phyloP scores from a whole-genome alignment of 2,113 vertebrate species.

The Nansenia antarctica region DNA sequence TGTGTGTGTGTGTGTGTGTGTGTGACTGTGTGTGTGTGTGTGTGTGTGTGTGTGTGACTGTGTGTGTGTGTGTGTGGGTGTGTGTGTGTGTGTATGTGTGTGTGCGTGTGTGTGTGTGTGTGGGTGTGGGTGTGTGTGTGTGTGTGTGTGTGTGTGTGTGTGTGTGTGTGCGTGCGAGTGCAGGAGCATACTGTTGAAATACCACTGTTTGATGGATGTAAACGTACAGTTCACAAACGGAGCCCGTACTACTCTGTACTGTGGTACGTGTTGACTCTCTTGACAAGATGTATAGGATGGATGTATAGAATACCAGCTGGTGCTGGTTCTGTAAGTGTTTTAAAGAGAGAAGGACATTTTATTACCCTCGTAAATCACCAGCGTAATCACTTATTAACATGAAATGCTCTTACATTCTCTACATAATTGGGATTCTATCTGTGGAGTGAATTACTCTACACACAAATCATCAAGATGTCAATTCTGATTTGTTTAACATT shows the following conservation, averaged over 20 bases:
- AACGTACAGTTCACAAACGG: neutral
- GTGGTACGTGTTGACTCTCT: slow-evolving; percentile 6
- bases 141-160: no score
- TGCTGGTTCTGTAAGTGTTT: neutral
- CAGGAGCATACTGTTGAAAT: neutral
- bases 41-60: no score
- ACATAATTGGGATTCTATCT: neutral
- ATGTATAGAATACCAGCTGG: neutral
- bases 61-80: no score
- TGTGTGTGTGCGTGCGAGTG: no score
- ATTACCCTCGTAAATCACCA: neutral
- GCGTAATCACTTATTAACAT: no score
- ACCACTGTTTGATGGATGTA: neutral
- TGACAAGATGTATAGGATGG: neutral
- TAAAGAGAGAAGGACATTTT: neutral
- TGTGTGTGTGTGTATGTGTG: no score
- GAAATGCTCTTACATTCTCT: neutral
- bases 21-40: no score
- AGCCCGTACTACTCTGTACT: neutral
- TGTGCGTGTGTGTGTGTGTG: no score
- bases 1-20: no score
- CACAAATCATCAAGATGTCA: no score
- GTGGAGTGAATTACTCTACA: no score
- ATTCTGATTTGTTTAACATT: neutral
- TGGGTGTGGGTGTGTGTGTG: no score